phyloP scores from a whole-genome alignment of 2,113 vertebrate species.

The Tragulus kanchil region DNA sequence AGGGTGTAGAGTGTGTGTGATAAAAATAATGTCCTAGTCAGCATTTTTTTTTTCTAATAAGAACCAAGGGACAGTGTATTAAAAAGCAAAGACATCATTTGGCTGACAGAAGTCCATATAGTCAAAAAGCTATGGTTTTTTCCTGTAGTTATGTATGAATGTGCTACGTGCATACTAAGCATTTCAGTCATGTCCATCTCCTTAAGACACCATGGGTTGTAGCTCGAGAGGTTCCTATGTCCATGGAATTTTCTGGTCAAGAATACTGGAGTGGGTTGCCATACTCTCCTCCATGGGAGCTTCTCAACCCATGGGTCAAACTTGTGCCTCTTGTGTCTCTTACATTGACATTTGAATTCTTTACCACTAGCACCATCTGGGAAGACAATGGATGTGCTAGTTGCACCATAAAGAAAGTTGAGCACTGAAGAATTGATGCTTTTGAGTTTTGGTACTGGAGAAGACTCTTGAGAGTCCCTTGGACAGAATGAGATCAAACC shows the following conservation, averaged over 20 bases:
- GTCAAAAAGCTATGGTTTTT: neutral
- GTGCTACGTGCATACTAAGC: neutral
- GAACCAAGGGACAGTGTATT: neutral
- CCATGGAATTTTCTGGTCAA: no score
- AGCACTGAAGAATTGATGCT: accelerated
- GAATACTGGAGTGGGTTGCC: no score
- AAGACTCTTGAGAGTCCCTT: neutral
- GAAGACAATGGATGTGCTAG: neutral
- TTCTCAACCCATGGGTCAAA: no score
- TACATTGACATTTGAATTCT: no score
- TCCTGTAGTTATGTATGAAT: neutral
- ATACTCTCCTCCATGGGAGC: no score
- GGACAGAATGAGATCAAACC: neutral
- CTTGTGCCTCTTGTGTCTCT: no score
- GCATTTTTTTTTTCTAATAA: neutral
- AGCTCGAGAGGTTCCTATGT: no score
- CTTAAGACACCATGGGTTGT: no score
- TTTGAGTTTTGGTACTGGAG: neutral
- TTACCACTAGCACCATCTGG: no score
- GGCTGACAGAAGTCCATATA: neutral
- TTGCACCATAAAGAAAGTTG: neutral
- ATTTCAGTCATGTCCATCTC: no score
- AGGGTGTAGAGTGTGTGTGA: neutral
- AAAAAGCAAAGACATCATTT: neutral
- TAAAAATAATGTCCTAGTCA: neutral